Base-by-base conservation (phyloP, 1,140 invertebrate genomes). In the Ptiloglossa arizonensis region DNA sequence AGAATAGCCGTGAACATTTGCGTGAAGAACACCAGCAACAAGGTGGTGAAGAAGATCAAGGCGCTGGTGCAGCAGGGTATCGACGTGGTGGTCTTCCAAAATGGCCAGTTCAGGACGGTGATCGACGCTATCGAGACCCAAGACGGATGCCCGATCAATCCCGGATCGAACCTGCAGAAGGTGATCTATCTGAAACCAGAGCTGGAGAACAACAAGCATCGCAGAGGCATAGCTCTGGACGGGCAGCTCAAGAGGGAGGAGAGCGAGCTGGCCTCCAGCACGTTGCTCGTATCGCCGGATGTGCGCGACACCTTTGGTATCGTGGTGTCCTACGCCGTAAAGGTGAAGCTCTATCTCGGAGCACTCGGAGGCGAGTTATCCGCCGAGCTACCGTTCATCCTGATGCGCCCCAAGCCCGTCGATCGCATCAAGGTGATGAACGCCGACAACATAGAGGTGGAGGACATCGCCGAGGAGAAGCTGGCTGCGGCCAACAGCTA, bases 61-160 rank as follows among this genome's bases (percentile, higher is more conserved):
- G 95, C 95, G 9, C 94, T 97, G 93, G 95, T 99, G 22, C 96
- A 98, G 86, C 98, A 99, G 92, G 97, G 97, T 74, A 98, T 99
- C 41, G 98, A 99, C 92, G 98, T 99, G 73, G 98, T 99, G 79
- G 96, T 99, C 56, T 99, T 99, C 94, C 98, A 99, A 90, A 99
- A 98, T 90, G 98, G 98, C n/a, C 98, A 99, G 90, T 99, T 99
- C 90, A 95, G 98, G 67, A 98, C 98, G 81, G 96, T 97, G 6
- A 98, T 99, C 46, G 97, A 98, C 48, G 96, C 96, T 73, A 92
- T 98, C 50, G 98, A 99, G 93, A 98, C 97, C 32, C 97, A 98
- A 95, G 98, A 95, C 94, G 98, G 98, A 1, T 99, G 98, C 90
- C 98, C 98, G 0, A 96, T 99, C 71, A 96, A 97, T 87, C 98